Base-by-base conservation (phyloP, 2,888 invertebrate species). In the Laspeyria flexula region DNA sequence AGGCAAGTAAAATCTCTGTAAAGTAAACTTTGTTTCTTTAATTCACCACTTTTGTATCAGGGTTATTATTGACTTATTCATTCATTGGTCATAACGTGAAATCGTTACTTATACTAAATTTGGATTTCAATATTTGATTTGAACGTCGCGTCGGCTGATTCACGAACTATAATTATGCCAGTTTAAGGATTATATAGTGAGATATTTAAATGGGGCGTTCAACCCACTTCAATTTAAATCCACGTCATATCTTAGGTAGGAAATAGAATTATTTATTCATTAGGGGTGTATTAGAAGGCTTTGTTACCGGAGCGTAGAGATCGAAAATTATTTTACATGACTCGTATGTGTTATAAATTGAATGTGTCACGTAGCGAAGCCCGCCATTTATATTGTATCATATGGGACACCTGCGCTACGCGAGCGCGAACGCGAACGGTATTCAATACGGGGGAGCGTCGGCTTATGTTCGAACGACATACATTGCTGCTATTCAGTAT, bases 321-420 rank as follows among this genome's bases (percentile, higher is more conserved):
- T 30, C 1, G 25, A 53, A 47, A 29, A 56, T 60, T 51, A 47
- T 53, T 48, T 44, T 39, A 45, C 45, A 60, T 43, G 45, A 50
- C 39, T 38, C 25, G 33, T 34, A 38, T 38, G 27, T 54, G 33
- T 65, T 51, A 49, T 47, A 44, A 51, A 56, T 62, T 58, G 39
- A 37, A 34, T 23, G 44, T 21, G 43, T 59, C 62, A 69, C 59
- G 52, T 60, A 52, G 12, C 13, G 27, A 33, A 50, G 49, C 35
- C 40, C n/a, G 39, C 50, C 42, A 47, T 64, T 58, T 57, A 63
- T 60, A 44, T 55, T 43, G 59, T 51, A 54, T 53, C 43, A 34
- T 30, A 21, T 21, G 43, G 30, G 11, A 38, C 71, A 69, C 60
- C 71, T 69, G 68, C 60, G 58, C 71, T 69, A 71, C 60, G 58